phyloP scores from a whole-genome alignment of 2,113 vertebrate genomes.

The Bothrops jararaca region DNA sequence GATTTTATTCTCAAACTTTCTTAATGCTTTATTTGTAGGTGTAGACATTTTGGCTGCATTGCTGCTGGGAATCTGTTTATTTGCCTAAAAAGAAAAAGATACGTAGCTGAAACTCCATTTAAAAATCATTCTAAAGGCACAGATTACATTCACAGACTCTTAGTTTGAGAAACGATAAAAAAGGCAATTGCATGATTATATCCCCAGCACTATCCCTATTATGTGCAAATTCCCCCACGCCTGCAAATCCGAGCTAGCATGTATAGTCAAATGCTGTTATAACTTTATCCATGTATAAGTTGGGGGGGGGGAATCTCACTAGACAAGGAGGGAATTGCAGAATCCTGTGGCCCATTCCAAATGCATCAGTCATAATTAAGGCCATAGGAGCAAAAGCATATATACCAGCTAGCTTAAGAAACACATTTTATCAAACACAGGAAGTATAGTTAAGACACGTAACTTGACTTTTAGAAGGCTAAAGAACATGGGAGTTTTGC shows the following conservation, averaged over 20 bases:
- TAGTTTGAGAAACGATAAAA: not conserved
- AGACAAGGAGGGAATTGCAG: not conserved
- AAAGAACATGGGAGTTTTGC: not conserved
- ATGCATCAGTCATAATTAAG: not conserved
- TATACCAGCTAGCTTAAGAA: not conserved
- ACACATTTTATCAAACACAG: not conserved
- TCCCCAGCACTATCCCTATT: not conserved
- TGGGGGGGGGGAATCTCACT: not conserved
- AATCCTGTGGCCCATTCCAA: not conserved
- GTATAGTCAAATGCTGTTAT: not conserved
- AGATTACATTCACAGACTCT: rapidly evolving
- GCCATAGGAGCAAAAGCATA: not conserved
- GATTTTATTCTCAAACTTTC: conserved; percentile 82
- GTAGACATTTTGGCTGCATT: conserved; percentile 73
- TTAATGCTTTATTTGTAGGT: conserved; percentile 74
- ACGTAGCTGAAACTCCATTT: not conserved
- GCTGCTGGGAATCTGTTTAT: conserved; percentile 63
- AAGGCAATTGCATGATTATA: not conserved
- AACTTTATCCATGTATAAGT: not conserved
- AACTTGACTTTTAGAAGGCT: not conserved
- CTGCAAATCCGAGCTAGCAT: not conserved
- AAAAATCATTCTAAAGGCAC: not conserved
- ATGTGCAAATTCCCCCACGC: not conserved
- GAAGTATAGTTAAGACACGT: not conserved
- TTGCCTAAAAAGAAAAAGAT: conserved; percentile 68